Evolutionary conservation across 1,140 invertebrate genomes (phyloP), one percentile per base, ranked within the genome.

Genomic region (Zaprionus ghesquierei): DNA sequence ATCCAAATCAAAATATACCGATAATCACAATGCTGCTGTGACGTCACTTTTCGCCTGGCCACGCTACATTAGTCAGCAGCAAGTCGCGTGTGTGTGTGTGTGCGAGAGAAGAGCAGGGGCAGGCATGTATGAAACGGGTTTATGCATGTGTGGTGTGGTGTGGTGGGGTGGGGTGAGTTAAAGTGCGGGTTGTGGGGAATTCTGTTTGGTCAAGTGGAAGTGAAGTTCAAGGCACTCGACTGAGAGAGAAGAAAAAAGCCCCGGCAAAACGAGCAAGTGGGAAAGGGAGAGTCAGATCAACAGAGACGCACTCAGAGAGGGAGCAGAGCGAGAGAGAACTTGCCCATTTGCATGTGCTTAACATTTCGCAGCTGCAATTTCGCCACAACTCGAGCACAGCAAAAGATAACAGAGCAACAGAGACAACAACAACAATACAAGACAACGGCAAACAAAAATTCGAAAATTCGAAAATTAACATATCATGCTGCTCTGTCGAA

Each of bases 161-260:
- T 12, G 10, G 12, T 10, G 18, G 13, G n/a, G 18, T 18, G 38
- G n/a, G 46, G n/a, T 22, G 5, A 18, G 38, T 15, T 44, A 27
- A 31, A 50, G n/a, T 18, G 13, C n/a, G 33, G 33, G 29, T 10
- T 31, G 60, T 53, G 18, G 20, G 27, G 49, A 51, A 31, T 35
- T 33, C 29, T 51, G 18, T 61, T 29, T 38, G 44, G 41, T 25
- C 62, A 64, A 35, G 33, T 58, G 29, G 35, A 53, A 41, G 15
- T 69, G 58, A 74, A 62, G 71, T 74, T 74, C 71, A 74, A 74
- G 66, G 65, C 59, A 69, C 66, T 35, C 66, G 18, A 2, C 25
- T 3, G 5, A 25, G 5, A 25, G 5, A 25, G 5, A 29, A 29
- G 9, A 15, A 27, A 58, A 27, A 27, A 18, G n/a, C 15, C 9